These are phyloP conservation scores for Gobiocypris rarus DNA, from an alignment of 2,113 vertebrate genomes.

Conservation along the genomic window DNA sequence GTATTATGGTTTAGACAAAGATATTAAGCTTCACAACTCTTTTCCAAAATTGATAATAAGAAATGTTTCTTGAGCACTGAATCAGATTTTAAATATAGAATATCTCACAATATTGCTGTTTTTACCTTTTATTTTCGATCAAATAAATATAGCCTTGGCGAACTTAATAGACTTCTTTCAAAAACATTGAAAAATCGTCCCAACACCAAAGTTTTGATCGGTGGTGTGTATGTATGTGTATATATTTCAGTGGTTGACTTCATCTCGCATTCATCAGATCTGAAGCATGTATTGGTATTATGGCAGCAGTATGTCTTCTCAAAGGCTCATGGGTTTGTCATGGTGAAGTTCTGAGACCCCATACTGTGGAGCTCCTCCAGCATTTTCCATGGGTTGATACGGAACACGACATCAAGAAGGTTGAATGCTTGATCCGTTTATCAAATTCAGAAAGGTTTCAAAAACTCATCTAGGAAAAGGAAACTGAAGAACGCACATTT, in stretches of 20 bases:
- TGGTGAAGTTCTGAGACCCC: conserved; percentile 46
- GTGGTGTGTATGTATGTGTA: no score
- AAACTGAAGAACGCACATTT: conserved; percentile 32
- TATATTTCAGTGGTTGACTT: no score
- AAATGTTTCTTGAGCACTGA: neutral
- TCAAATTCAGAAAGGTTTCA: neutral
- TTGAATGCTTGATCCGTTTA: conserved; percentile 26
- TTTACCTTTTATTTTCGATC: neutral
- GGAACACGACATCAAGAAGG: conserved; percentile 49
- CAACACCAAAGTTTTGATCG: no score
- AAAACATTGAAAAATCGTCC: no score
- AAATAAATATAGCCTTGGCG: no score
- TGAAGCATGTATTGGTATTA: conserved; percentile 1
- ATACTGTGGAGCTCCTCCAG: conserved; percentile 41
- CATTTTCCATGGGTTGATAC: conserved; percentile 50
- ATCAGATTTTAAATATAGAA: neutral
- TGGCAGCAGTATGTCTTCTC: conserved; percentile 1
- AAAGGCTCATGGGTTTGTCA: conserved; percentile 25
- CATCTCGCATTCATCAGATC: neutral
- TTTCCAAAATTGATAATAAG: neutral
- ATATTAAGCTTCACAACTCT: neutral
- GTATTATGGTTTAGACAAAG: neutral
- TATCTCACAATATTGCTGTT: no score
- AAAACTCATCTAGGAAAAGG: neutral
- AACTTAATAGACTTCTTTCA: no score